phyloP scores from a whole-genome alignment of 2,888 invertebrate genomes.

The Macropis europaea region DNA sequence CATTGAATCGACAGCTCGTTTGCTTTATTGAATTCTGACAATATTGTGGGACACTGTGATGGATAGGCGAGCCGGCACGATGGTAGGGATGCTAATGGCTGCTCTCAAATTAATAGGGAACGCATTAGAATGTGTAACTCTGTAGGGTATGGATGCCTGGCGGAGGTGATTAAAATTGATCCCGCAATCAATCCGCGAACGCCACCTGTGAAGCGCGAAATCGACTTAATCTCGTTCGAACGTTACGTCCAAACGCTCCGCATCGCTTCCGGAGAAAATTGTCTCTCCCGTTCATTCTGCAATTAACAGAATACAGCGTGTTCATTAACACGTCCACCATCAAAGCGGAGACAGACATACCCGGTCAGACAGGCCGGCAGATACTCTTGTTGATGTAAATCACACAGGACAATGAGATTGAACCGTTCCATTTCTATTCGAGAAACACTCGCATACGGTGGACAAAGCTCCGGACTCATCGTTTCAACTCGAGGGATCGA shows the following conservation, averaged over 20 bases:
- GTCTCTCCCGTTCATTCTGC: too few species aligned
- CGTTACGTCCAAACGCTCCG: not conserved
- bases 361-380: too few species aligned
- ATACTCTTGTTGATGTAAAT: too few species aligned
- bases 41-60: conserved; percentile 39
- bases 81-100: too few species aligned
- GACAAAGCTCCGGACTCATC: too few species aligned
- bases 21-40: conserved; percentile 54
- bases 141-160: conserved; percentile 10
- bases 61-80: conserved; percentile 26
- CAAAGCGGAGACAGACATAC: too few species aligned
- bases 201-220: conserved; percentile 30
- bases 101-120: conserved; percentile 50
- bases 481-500: too few species aligned
- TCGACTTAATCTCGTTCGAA: conserved; percentile 32
- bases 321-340: too few species aligned
- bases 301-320: too few species aligned
- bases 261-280: conserved; percentile 13
- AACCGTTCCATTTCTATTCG: too few species aligned
- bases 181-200: conserved; percentile 44
- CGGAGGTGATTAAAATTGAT: conserved; percentile 54
- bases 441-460: too few species aligned
- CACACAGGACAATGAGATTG: too few species aligned
- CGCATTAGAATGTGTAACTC: conserved; percentile 46
- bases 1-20: conserved; percentile 46